phyloP scores from a whole-genome alignment of 2,888 invertebrate species.

The Maniola hyperantus region DNA sequence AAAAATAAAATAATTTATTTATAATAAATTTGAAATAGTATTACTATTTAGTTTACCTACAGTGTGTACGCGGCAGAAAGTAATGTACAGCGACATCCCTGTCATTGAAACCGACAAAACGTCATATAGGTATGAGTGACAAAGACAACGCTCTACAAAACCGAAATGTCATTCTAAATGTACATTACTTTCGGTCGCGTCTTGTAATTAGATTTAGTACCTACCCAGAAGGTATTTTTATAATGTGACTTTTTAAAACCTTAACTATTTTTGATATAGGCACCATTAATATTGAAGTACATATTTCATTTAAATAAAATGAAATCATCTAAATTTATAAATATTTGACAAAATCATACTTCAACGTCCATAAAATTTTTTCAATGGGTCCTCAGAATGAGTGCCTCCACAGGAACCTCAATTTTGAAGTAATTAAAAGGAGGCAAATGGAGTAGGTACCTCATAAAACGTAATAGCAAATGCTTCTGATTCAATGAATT shows the following conservation, averaged over 20 bases:
- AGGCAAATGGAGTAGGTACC: not conserved
- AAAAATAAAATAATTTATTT: no score
- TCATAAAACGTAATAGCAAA: constrained; percentile 4
- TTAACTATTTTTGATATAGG: not conserved
- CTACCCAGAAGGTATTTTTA: no score
- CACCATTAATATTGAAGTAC: not conserved
- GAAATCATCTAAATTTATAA: not conserved
- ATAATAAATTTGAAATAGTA: no score
- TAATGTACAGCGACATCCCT: no score
- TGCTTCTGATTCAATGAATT: not conserved
- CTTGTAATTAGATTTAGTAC: no score
- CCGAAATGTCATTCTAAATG: no score
- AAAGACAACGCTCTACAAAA: no score
- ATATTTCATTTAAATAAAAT: not conserved
- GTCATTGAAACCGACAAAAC: no score
- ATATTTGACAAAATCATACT: not conserved
- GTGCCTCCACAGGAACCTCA: not conserved
- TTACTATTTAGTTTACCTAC: no score
- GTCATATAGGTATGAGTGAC: no score
- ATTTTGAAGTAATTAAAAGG: not conserved
- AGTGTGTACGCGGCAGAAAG: no score
- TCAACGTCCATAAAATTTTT: not conserved
- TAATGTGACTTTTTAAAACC: not conserved
- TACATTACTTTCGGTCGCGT: no score
- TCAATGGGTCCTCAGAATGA: not conserved